Base-by-base conservation (phyloP, 1,140 invertebrate species). In the Tribolium madens region DNA sequence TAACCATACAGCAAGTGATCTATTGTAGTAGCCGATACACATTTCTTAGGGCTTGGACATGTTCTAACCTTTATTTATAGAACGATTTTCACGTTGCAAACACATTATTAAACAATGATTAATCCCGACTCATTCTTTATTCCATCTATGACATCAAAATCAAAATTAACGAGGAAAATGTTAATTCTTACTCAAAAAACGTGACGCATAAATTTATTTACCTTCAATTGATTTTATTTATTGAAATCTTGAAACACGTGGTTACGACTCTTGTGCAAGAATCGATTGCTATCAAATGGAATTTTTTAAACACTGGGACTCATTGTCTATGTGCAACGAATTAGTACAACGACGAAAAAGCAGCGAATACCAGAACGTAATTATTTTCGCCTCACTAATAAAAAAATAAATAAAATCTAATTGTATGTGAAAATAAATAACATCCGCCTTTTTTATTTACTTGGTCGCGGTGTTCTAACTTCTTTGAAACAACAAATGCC, bases 381-480 rank as follows among this genome's bases (percentile, higher is more conserved):
- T 64, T 64, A 64, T 64, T 64, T 64, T 64, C 26, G 26, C 57
- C 57, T 64, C 26, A 64, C 57, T 64, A 64, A 64, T 64, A 60
- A 60, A 60, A 60, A 60, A 60, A 60, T 60, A 60, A 60, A 60
- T 31, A 64, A 33, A 64, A 64, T 64, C 18, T 64, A 64, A 64
- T 64, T 64, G 57, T 64, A n/a, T 64, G 57, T 64, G 57, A 64
- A 36, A 64, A 64, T 64, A 64, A 64, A 64, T 64, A 64, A 64
- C 57, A 64, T 64, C 57, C 57, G 57, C 57, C 57, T 64, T 26
- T 26, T 64, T 64, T 64, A 64, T 64, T 64, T 64, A 33, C 57
- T 31, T 14, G 57, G 57, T 64, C 26, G 57, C 57, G 57, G 57
- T 64, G 26, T 64, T 42, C 36, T 64, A 64, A 64, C 21, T 64